Evolutionary conservation across 2,888 invertebrate genomes (phyloP).

Genomic region (Conomelus anceps): DNA sequence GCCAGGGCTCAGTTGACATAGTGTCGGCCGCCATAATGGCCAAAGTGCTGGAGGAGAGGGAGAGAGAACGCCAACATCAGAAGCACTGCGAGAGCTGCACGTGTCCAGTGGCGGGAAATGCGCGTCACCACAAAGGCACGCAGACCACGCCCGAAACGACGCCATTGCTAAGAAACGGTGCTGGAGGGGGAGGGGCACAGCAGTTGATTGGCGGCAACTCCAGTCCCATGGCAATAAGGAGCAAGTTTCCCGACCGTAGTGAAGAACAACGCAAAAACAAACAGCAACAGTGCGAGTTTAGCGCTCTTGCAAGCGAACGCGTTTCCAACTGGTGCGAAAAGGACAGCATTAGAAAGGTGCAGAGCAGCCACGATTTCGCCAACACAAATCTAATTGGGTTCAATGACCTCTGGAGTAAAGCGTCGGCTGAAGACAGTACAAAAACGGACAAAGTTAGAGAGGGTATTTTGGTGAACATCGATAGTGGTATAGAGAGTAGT

Average conservation of each 20-base stretch:
- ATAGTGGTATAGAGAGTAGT: constrained; percentile 15
- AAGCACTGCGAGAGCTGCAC: constrained; percentile 80
- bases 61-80: constrained; percentile 66
- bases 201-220: constrained; percentile 8
- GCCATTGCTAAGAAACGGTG: neutral
- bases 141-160: neutral
- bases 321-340: neutral
- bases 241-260: too few relatives aligned
- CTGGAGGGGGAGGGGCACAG: neutral
- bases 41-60: constrained; percentile 81
- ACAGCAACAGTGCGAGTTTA: constrained; percentile 15
- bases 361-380: neutral
- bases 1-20: constrained; percentile 59
- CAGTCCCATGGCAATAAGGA: constrained; percentile 20
- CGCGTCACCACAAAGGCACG: neutral
- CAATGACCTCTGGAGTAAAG: neutral
- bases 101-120: constrained; percentile 46
- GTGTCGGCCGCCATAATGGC: constrained; percentile 86
- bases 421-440: neutral
- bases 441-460: constrained; percentile 22
- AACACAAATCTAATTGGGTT: neutral
- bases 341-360: neutral
- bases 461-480: constrained; percentile 30
- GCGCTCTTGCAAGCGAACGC: constrained; percentile 12
- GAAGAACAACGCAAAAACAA: constrained; percentile 2